phyloP scores from a whole-genome alignment of 2,797 vertebrate genomes.

The Myotis findleyi region DNA sequence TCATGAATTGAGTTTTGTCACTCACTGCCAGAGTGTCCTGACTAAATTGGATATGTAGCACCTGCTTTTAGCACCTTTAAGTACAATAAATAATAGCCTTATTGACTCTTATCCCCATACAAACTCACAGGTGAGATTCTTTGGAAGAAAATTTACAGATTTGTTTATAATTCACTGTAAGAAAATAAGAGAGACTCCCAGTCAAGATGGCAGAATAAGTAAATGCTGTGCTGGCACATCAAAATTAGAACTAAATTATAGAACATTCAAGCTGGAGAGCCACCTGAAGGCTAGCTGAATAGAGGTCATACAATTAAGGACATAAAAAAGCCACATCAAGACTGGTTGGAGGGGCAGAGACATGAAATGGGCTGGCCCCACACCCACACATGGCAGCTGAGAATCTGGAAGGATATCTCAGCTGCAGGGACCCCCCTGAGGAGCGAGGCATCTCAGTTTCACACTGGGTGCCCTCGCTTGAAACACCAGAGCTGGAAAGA shows the following conservation, averaged over 20 bases:
- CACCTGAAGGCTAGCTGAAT: neutral
- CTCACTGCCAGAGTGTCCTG: neutral
- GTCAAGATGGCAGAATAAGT: neutral
- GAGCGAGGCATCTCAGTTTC: neutral
- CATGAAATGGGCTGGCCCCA: neutral
- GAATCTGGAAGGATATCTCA: neutral
- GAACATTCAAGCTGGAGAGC: neutral
- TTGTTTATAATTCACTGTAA: slow-evolving; percentile 30
- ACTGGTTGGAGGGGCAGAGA: neutral
- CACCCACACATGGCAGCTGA: neutral
- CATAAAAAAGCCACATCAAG: neutral
- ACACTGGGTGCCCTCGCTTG: neutral
- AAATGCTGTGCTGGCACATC: neutral
- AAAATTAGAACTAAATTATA: neutral
- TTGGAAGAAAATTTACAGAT: neutral
- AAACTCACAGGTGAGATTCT: neutral
- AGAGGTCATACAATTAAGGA: neutral
- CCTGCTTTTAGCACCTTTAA: neutral
- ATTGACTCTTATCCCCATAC: neutral
- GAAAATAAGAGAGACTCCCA: neutral
- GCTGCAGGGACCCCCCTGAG: neutral
- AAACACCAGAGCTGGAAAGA: neutral
- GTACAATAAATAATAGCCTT: neutral
- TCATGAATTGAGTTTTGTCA: neutral
- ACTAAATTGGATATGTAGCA: neutral